phyloP scores from a whole-genome alignment of 2,888 invertebrate species.

The Platycheirus albimanus region DNA sequence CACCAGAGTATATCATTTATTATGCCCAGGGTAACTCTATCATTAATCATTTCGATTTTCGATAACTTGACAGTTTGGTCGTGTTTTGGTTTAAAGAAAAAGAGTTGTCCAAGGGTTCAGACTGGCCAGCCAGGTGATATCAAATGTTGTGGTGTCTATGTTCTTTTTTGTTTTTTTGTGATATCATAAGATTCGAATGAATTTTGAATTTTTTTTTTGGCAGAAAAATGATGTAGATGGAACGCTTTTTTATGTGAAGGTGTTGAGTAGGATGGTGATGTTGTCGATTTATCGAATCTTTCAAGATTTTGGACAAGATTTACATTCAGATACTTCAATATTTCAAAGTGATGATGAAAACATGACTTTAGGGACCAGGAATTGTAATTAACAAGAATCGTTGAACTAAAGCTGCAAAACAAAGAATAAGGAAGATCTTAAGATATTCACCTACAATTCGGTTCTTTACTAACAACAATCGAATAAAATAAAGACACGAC shows the following conservation, averaged over 20 bases:
- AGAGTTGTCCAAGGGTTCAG: conserved; percentile 6
- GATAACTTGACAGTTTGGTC: conserved; percentile 59
- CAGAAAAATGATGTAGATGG: conserved; percentile 24
- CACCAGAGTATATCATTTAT: conserved; percentile 36
- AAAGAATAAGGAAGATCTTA: no score
- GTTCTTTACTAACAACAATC: no score
- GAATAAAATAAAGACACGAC: no score
- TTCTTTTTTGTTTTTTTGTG: conserved; percentile 32
- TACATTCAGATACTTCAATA: not conserved
- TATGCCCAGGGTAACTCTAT: conserved; percentile 37
- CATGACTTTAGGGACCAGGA: not conserved
- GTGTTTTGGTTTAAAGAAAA: conserved; percentile 44
- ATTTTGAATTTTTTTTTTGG: conserved; percentile 19
- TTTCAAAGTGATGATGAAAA: not conserved
- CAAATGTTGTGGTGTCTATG: conserved; percentile 35
- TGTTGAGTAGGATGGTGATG: conserved; percentile 6
- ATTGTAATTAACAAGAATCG: not conserved
- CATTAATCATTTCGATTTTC: conserved; percentile 63
- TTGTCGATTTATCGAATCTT: conserved; percentile 13
- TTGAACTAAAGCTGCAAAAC: no score
- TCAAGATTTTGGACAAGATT: not conserved
- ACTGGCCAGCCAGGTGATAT: no score
- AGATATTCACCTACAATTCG: no score
- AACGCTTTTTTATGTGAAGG: conserved; percentile 9
- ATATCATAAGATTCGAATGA: conserved; percentile 11